phyloP scores from a whole-genome alignment of 2,888 invertebrate genomes.

The Eutolmus rufibarbis region DNA sequence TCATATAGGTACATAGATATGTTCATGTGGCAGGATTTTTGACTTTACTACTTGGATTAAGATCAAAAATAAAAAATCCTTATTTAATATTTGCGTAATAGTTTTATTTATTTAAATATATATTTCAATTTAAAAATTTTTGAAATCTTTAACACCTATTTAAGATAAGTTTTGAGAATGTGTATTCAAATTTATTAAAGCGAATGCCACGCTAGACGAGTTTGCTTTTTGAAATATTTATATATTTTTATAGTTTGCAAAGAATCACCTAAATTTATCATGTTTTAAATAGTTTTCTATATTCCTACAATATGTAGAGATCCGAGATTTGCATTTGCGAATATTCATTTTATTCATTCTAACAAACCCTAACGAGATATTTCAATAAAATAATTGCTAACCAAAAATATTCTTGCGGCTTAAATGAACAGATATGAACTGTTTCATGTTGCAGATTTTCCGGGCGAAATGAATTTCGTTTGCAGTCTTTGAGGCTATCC shows the following conservation, averaged over 20 bases:
- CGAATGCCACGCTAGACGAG: not conserved
- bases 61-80: no score
- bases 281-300: not conserved
- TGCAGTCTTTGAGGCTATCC: not conserved
- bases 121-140: no score
- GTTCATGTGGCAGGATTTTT: no score
- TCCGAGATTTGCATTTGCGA: not conserved
- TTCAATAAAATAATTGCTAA: not conserved
- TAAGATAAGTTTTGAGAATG: no score
- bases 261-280: not conserved
- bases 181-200: no score
- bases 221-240: not conserved
- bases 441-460: not conserved
- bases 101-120: no score
- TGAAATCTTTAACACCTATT: no score
- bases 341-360: not conserved
- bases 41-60: no score
- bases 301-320: not conserved
- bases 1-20: no score
- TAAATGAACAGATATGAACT: not conserved
- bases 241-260: not conserved
- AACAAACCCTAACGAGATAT: not conserved
- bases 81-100: no score
- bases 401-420: conserved; percentile 19
- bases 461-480: not conserved